phyloP scores from a whole-genome alignment of 2,888 invertebrate species.

The Oegoconia quadripuncta region DNA sequence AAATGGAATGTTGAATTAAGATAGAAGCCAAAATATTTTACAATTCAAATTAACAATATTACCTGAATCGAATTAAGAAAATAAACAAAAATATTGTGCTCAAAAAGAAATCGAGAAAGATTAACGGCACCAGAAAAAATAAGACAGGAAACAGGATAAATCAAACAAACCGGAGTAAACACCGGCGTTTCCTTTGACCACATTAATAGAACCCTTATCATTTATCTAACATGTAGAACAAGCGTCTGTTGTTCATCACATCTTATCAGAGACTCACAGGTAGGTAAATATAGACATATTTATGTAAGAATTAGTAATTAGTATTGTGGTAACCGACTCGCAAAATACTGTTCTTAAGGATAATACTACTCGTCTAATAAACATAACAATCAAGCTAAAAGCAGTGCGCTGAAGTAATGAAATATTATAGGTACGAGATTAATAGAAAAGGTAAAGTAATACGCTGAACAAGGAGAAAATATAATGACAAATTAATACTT shows the following conservation, averaged over 20 bases:
- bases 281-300: slow-evolving; percentile 50
- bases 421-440: no score
- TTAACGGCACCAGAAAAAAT: neutral
- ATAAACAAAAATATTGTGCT: no score
- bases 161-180: slow-evolving; percentile 51
- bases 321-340: slow-evolving; percentile 5
- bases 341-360: neutral
- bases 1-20: no score
- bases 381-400: no score
- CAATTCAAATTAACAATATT: no score
- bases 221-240: slow-evolving; percentile 44
- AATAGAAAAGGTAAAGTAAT: no score
- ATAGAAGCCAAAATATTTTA: no score
- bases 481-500: no score
- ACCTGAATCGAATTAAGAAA: no score
- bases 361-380: neutral
- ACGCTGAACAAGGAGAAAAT: no score
- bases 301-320: slow-evolving; percentile 45
- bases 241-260: slow-evolving; percentile 48
- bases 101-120: neutral
- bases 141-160: slow-evolving; percentile 46
- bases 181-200: slow-evolving; percentile 65
- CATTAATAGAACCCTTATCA: slow-evolving; percentile 51
- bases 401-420: no score
- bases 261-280: slow-evolving; percentile 44